Base-by-base conservation (phyloP, 1,140 invertebrate genomes). In the Orius insidiosus region DNA sequence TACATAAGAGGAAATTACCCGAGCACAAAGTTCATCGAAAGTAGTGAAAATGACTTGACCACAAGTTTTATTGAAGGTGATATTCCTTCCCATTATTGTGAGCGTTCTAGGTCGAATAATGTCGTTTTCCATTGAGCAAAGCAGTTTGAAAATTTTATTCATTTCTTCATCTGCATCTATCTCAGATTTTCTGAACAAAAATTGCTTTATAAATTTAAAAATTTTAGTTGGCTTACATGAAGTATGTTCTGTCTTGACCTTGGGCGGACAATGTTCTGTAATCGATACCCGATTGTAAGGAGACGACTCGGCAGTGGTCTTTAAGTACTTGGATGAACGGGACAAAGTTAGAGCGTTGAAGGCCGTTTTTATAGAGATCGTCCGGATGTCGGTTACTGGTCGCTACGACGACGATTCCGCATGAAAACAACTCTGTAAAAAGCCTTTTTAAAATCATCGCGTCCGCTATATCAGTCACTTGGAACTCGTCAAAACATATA, bases 401-500 rank as follows among this genome's bases (percentile, higher is more conserved):
- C 19, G 92, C 92, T 48, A 98, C 72, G 15, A 98, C 75, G 39
- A 98, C 76, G 55, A 93, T 79, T 36, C 94, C 94, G 57, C 78
- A 76, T 42, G 84, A 70, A 68, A 98, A 98, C 0, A 99, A 67
- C 58, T 89, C 80, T 0, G 85, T 93, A 59, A 99, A 99, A 14
- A 99, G 68, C 49, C 89, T 69, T 65, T 96, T 98, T 40, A 82
- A 65, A 61, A 99, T 90, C 93, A 99, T 98, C 14, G 96, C 95
- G 74, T 98, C 94, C 18, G 86, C 95, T 58, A 98, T 93, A 65
- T 98, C 94, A 42, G 92, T 97, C 1, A 98, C 86, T 73, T 98
- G 95, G 72, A 99, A 99, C 69, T 99, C 93, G 72, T 98, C 93
- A 66, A 99, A 96, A 68, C 95, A 99, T 10, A 99, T 74, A 10